phyloP scores from a whole-genome alignment of 2,888 invertebrate species.

The Anagyrus pseudococci region DNA sequence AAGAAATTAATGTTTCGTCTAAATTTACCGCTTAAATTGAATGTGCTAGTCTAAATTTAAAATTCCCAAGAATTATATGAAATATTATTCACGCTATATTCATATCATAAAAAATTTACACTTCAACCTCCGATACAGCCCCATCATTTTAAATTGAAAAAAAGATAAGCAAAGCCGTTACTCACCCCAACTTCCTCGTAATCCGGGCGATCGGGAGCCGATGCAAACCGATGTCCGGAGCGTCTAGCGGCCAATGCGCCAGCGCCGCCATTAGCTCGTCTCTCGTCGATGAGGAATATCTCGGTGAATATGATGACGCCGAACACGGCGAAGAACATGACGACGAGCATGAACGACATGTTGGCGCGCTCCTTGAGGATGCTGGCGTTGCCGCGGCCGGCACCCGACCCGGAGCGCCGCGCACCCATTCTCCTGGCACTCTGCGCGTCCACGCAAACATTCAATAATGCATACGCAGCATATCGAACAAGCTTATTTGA shows the following conservation, averaged over 20 bases:
- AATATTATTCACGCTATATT: no score
- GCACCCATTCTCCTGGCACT: conserved; percentile 56
- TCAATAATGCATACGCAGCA: no score
- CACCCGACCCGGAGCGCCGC: conserved; percentile 61
- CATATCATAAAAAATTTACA: no score
- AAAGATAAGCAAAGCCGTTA: conserved; percentile 19
- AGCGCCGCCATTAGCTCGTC: conserved; percentile 65
- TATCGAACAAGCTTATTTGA: no score
- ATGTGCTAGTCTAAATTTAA: no score
- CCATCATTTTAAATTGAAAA: no score
- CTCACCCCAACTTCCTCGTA: conserved; percentile 72
- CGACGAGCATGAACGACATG: conserved; percentile 88
- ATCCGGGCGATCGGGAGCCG: conserved; percentile 66
- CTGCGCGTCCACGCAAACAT: conserved; percentile 38
- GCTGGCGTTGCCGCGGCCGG: conserved; percentile 64
- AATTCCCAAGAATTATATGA: no score
- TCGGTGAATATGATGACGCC: conserved; percentile 87
- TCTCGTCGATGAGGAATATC: conserved; percentile 72
- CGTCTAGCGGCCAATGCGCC: conserved; percentile 65
- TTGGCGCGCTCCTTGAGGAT: conserved; percentile 79
- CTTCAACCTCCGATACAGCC: no score
- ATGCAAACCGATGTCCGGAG: conserved; percentile 62
- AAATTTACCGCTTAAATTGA: no score
- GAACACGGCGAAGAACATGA: conserved; percentile 89
- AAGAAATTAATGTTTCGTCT: no score